phyloP scores from a whole-genome alignment of 1,140 invertebrate species.

The Philaenus spumarius region DNA sequence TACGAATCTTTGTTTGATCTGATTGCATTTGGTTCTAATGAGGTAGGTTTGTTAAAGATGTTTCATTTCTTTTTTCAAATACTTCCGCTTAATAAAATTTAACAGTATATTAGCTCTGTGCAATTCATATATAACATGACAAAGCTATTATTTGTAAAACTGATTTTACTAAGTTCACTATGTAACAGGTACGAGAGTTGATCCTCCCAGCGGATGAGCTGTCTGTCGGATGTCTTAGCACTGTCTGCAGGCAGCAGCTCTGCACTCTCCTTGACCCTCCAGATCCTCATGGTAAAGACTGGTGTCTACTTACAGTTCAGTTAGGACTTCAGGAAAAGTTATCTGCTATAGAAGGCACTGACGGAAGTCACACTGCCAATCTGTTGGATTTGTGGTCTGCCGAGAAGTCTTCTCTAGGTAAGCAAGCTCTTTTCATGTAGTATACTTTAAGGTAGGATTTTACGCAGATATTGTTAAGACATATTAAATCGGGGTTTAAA shows the following conservation, averaged over 20 bases:
- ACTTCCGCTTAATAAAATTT: background rate
- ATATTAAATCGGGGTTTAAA: background rate
- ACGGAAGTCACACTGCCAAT: constrained; percentile 23
- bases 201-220: constrained; percentile 14
- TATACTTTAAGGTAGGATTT: background rate
- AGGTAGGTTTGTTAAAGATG: constrained; percentile 16
- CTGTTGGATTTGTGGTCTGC: constrained; percentile 22
- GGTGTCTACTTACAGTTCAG: constrained; percentile 72
- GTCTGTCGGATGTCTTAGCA: constrained; percentile 37
- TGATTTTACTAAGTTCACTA: too few species aligned
- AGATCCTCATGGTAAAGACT: constrained; percentile 71
- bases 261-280: constrained; percentile 65
- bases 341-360: constrained; percentile 21
- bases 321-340: constrained; percentile 44
- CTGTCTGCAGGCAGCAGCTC: constrained; percentile 45
- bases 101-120: too few species aligned
- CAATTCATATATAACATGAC: too few species aligned
- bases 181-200: constrained; percentile 42
- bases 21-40: constrained; percentile 52
- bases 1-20: constrained; percentile 61
- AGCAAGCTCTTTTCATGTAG: background rate
- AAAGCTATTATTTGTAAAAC: too few species aligned
- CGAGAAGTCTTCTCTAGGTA: constrained; percentile 15
- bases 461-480: background rate
- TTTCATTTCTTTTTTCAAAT: background rate